Base-by-base conservation (phyloP, 2,113 vertebrate species). In the Anolis carolinensis region DNA sequence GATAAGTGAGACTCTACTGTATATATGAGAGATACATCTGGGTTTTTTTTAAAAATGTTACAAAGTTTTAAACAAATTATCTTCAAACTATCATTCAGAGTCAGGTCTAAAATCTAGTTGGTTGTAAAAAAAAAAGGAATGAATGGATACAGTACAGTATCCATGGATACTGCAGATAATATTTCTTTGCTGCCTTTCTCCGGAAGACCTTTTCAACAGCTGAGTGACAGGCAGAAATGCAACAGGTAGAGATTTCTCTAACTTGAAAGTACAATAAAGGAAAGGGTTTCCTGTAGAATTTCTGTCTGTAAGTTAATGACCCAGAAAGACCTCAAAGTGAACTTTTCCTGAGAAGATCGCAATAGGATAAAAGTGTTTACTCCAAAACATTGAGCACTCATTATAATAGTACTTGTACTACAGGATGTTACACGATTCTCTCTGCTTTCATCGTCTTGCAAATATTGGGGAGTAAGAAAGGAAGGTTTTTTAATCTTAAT, bases 371-470 rank as follows among this genome's bases (percentile, higher is more conserved):
- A 86, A 79, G 11, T 14, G 55, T 55, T 62, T 73, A 34, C 21
- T 34, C 8, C 14, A 34, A 65, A 23, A 65, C 63, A 8, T 68
- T 30, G 25, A 7, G 34, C 25, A 30, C 30, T 72, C 20, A 85
- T 79, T 71, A 62, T 32, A 79, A 71, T n/a, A 62, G 34, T 36
- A 27, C 55, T 83, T 83, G 44, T 5, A 79, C 4, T 25, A 18
- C 79, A 62, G 65, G 27, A n/a, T 25, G 18, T 20, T 23, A 4
- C 44, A 68, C 7, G 25, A 79, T 32, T 72, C 62, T 76, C 27
- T 39, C 25, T 83, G 9, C 73, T 76, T 84, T 84, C 27, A 84
- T 84, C 72, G 23, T 84, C 27, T 63, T 39, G 18, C 23, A 80
- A 62, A 80, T 76, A 62, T 65, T 52, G n/a, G 62, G 59, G 18